Evolutionary conservation across 1,140 invertebrate species (phyloP).

Genomic region (Babylonia areolata): DNA sequence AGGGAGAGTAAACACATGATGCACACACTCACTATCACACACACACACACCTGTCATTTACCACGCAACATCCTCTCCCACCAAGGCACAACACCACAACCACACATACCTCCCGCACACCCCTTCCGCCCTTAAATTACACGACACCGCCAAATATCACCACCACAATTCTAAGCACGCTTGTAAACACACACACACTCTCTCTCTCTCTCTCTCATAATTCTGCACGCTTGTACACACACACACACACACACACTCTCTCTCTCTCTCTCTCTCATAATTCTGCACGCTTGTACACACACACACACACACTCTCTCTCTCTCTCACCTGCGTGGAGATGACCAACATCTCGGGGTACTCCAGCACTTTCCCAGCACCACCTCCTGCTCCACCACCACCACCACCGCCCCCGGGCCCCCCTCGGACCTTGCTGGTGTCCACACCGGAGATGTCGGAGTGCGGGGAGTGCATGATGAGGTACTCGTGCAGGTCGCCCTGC

Average conservation of each 20-base stretch:
- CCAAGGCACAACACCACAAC: too few species aligned
- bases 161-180: too few species aligned
- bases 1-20: too few species aligned
- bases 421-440: slow-evolving; percentile 45
- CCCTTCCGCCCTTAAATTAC: too few species aligned
- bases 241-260: slow-evolving; percentile 1
- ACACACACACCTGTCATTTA: too few species aligned
- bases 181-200: not conserved
- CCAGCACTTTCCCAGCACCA: slow-evolving; percentile 77
- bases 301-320: not conserved
- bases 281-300: not conserved
- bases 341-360: slow-evolving; percentile 87
- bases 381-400: too few species aligned
- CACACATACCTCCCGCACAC: too few species aligned
- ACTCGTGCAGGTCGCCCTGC: slow-evolving; percentile 78
- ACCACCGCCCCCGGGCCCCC: too few species aligned
- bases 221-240: not conserved
- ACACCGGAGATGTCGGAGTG: slow-evolving; percentile 78
- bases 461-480: slow-evolving; percentile 81
- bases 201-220: not conserved
- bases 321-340: slow-evolving; percentile 87
- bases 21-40: too few species aligned
- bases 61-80: too few species aligned
- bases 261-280: not conserved
- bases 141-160: too few species aligned